Percentiles rank a stretch among this genome's conserved stretches.
phyloP scores from a whole-genome alignment of 2,888 invertebrate species.

The Augiades crinisus region DNA sequence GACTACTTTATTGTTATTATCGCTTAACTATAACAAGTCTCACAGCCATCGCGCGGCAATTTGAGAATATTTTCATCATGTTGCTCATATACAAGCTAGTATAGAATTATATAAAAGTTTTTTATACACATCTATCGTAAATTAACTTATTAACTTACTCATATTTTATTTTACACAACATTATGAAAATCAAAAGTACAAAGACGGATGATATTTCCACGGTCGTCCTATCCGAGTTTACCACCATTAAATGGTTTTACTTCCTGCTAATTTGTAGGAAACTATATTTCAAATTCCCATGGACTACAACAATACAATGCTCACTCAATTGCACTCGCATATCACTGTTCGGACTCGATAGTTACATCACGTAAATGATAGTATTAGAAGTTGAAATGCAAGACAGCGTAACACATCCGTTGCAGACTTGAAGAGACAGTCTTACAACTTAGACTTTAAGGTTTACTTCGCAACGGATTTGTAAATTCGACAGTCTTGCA shows the following conservation, averaged over 20 bases:
- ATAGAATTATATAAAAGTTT: no score
- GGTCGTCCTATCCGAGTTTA: no score
- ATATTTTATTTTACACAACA: no score
- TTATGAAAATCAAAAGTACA: no score
- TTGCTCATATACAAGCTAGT: no score
- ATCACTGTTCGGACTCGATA: slow-evolving; percentile 56
- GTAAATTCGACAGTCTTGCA: slow-evolving; percentile 35
- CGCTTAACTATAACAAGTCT: neutral
- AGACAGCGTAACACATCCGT: slow-evolving; percentile 41
- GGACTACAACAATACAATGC: slow-evolving; percentile 46
- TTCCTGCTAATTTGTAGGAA: slow-evolving; percentile 42
- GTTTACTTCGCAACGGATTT: slow-evolving; percentile 40
- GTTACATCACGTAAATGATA: slow-evolving; percentile 75
- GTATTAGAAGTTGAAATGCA: slow-evolving; percentile 42
- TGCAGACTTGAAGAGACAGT: slow-evolving; percentile 35
- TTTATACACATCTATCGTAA: no score
- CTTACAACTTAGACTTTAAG: slow-evolving; percentile 41
- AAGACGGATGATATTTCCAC: no score
- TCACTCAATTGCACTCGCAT: slow-evolving; percentile 47
- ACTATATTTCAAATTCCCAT: slow-evolving; percentile 47
- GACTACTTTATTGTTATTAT: slow-evolving; percentile 1
- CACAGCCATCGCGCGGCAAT: no score
- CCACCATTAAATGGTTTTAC: neutral
- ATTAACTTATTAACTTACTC: no score
- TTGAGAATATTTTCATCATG: neutral